Percentiles rank a stretch among this genome's conserved stretches.
Evolutionary conservation across 2,888 invertebrate species (phyloP).

Genomic region (Troides aeacus): DNA sequence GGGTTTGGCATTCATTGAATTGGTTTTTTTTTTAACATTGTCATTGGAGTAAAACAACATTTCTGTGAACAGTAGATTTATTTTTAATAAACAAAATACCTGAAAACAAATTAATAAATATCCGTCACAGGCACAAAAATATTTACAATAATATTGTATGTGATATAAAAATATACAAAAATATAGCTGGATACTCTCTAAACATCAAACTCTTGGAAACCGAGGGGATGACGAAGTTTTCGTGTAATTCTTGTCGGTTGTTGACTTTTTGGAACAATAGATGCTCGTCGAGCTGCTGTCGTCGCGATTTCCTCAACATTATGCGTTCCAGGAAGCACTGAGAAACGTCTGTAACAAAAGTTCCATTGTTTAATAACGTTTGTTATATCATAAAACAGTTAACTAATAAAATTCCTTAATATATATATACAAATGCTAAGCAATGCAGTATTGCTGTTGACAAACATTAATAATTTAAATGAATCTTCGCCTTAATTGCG

Average conservation of each 20-base stretch:
- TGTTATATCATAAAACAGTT: no score
- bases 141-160: no score
- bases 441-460: no score
- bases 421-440: no score
- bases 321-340: constrained; percentile 63
- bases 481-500: no score
- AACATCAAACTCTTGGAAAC: constrained; percentile 64
- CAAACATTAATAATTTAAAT: no score
- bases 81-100: background rate
- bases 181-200: constrained; percentile 32
- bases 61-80: constrained; percentile 2
- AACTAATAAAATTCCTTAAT: no score
- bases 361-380: no score
- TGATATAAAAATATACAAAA: background rate
- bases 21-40: constrained; percentile 10
- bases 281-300: constrained; percentile 47
- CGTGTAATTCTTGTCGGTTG: constrained; percentile 46
- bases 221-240: constrained; percentile 50
- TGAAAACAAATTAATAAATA: background rate
- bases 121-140: no score
- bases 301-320: constrained; percentile 43
- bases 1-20: constrained; percentile 17
- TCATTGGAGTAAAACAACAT: constrained; percentile 8
- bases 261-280: constrained; percentile 55
- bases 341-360: constrained; percentile 56